Evolutionary conservation across 2,888 invertebrate genomes (phyloP), one percentile per base, ranked within the genome.

Genomic region (Beris chalybata): DNA sequence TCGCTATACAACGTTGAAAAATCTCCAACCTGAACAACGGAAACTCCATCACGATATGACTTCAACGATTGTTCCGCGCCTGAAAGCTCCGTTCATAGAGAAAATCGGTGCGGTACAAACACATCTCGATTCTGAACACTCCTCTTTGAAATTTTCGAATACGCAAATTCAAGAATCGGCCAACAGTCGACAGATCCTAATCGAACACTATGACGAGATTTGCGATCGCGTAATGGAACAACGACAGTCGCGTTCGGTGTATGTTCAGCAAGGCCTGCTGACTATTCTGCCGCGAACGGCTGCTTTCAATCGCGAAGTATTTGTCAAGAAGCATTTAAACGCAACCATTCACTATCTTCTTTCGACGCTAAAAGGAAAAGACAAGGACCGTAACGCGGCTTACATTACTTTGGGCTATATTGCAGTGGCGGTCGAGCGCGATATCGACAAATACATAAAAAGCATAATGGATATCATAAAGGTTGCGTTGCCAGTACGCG

Each of bases 401-500:
- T 97, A 96, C 76, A 89, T 92, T 22, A 92, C 97, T 3, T 85
- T 97, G 54, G 97, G 97, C 2, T 85, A 95, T 12, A 87, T 97
- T 74, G 92, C 95, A 1, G 91, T 95, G 2, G 95, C 96, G 22
- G 90, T 96, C 0, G 91, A 90, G 73, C 85, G 87, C 65, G 89
- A 92, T 64, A 93, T 96, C 57, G 88, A 89, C 74, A 86, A 85
- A 2, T 90, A 92, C 77, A 84, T 97, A 29, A 88, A 90, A 0
- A 87, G 86, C 74, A 93, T 97, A 67, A 93, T 97, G 90, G 92
- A 92, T 74, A 85, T 89, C 3, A 87, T 95, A 29, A 88, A 89
- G 76, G 82, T 85, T 71, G 86, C 90, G 3, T 79, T 95, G 44
- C 95, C 96, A 0, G 84, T 90, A 0, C 86, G 89, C 74, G 93